phyloP scores from a whole-genome alignment of 2,113 vertebrate genomes.

The Scytalopus superciliaris region DNA sequence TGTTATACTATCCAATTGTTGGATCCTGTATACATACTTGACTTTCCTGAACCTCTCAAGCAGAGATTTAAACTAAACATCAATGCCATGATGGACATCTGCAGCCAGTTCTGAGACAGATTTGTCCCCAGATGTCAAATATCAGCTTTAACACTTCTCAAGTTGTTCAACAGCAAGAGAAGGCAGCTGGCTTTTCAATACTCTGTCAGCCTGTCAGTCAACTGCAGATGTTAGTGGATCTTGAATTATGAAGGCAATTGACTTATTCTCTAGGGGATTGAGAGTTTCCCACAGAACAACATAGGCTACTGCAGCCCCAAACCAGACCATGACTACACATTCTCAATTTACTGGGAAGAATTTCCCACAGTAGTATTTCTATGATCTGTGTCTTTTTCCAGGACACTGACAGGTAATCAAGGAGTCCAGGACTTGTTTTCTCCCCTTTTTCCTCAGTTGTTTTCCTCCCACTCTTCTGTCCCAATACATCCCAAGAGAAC shows the following conservation, averaged over 20 bases:
- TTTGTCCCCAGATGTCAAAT: background rate
- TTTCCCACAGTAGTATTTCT: background rate
- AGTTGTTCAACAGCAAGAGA: background rate
- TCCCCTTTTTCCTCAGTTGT: background rate
- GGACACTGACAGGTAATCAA: background rate
- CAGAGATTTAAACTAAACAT: background rate
- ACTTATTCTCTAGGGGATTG: background rate
- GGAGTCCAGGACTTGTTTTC: background rate
- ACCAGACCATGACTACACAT: background rate
- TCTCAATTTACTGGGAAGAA: background rate
- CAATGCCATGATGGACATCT: background rate
- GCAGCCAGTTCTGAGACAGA: background rate
- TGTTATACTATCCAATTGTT: no score
- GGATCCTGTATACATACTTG: background rate
- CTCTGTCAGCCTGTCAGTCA: background rate
- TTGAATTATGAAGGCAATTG: background rate
- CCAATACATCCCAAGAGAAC: background rate
- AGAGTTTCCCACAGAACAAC: background rate
- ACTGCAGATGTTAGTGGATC: background rate
- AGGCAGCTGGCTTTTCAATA: background rate
- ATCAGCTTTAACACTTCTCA: background rate
- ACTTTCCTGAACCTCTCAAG: background rate
- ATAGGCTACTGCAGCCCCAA: background rate
- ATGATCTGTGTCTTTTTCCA: background rate
- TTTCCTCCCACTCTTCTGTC: background rate